These are phyloP conservation scores for Nerophis ophidion DNA, from an alignment of 2,113 vertebrate species.

Conservation along the genomic window DNA sequence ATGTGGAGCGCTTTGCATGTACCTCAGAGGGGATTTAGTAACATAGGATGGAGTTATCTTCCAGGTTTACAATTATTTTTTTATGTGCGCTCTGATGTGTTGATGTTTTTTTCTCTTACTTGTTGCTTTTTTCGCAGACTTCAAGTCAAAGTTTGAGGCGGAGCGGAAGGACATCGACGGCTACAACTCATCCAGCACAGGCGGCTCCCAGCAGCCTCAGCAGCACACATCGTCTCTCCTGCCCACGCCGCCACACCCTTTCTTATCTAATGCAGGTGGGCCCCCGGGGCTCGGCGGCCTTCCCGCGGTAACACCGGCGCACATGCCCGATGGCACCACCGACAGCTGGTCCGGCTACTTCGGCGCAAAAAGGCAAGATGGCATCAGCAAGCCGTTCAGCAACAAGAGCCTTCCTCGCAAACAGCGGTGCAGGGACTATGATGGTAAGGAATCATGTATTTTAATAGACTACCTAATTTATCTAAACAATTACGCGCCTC, in stretches of 20 bases:
- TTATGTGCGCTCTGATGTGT: not conserved
- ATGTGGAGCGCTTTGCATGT: conserved; percentile 57
- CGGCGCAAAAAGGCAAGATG: conserved; percentile 78
- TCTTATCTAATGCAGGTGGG: conserved; percentile 64
- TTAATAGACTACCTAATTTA: too few species aligned
- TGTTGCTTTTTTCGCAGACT: conserved; percentile 48
- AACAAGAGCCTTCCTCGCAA: conserved; percentile 79
- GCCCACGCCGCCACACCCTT: conserved; percentile 69
- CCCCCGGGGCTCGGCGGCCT: conserved; percentile 76
- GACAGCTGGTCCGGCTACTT: conserved; percentile 96
- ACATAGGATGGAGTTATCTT: conserved; percentile 30
- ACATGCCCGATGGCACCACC: conserved; percentile 90
- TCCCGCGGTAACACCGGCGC: conserved; percentile 81
- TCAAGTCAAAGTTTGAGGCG: conserved; percentile 76
- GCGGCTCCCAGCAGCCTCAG: conserved; percentile 52
- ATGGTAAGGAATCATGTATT: conserved; percentile 74
- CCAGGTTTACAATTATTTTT: conserved; percentile 34
- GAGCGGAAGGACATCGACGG: conserved; percentile 80
- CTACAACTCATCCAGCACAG: conserved; percentile 74
- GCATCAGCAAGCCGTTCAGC: conserved; percentile 75
- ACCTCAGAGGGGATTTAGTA: conserved; percentile 28
- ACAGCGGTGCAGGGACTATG: conserved; percentile 94
- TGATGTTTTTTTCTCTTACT: conserved; percentile 1
- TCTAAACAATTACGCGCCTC: too few species aligned
- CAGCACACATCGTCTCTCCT: conserved; percentile 52